Base-by-base conservation (phyloP, 2,888 invertebrate species). In the Melieria picta region DNA sequence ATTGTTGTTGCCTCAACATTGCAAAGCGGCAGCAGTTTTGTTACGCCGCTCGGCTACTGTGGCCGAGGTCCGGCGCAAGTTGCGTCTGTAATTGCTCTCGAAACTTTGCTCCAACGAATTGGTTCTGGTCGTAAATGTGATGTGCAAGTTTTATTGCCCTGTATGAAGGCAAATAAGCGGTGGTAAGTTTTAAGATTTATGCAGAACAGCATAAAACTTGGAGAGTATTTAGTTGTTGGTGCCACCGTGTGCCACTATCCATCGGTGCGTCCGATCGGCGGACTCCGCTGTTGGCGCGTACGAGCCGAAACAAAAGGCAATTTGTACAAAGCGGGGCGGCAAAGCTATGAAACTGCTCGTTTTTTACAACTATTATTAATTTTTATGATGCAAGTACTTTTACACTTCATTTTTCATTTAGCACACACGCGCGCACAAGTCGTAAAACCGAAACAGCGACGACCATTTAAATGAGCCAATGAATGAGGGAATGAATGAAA, bases 331-430 rank as follows among this genome's bases (percentile, higher is more conserved):
- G 55, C 30, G 4, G 56, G 56, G 11, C 63, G 6, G 9, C n/a
- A 52, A 48, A 56, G 56, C 42, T 9, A 46, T 11, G 50, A 60
- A 61, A 42, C 13, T 60, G 67, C 60, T 65, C 45, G 47, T 55
- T 67, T 73, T 79, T 80, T 77, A 80, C 77, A 76, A 76, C 78
- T 76, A 76, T 79, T 75, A 79, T 75, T 77, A 78, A 77, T 77
- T 78, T 81, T 75, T 79, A 77, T 74, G 81, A 74, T 75, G 79
- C 78, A 80, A 79, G 80, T 81, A 82, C 77, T 78, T 79, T 81
- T 80, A 78, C 81, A 83, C 81, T 75, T 78, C 80, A 77, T 81
- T 80, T 77, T 76, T 81, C 82, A 83, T 77, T 83, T 79, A 80
- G 79, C 81, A 77, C 79, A 55, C 65, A 50, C 43, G 47, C 62